Evolutionary conservation across 2,797 vertebrate species (phyloP), one percentile per base, ranked within the genome.

Genomic region (Coregonus sp.): DNA sequence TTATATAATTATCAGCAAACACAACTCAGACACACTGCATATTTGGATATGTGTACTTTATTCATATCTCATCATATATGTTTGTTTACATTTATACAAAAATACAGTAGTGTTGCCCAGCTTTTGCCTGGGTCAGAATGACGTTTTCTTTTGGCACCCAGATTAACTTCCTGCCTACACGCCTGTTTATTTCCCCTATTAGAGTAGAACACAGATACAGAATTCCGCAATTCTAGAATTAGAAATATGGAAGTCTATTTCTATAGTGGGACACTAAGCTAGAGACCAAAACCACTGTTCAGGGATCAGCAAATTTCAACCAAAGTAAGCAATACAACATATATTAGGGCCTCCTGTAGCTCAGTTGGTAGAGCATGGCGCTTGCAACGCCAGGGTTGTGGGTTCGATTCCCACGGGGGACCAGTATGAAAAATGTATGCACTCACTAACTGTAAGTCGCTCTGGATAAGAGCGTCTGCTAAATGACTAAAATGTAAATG

Each of bases 21-120:
- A 15, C 6, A 33, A 20, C 18, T 40, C 40, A 11, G 35, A 4
- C 31, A 73, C 33, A 6, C 56, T 73, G 33, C 33, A 65, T 18
- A 40, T 35, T 63, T 89, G 91, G 86, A 92, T 94, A 95, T 78
- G 79, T 92, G 92, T 89, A 90, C 90, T 95, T 95, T 95, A 94
- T 94, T 95, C 88, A 94, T 93, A 91, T 91, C 86, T 93, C 86
- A 91, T 94, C 40, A 93, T 92, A 93, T 92, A 85, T 82, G 91
- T 92, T 91, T 93, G 91, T 93, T 93, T 93, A 95, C 90, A 94
- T 94, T 94, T 92, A 92, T 94, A 95, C 92, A 94, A 95, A 94
- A 95, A 94, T 94, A 94, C 93, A 94, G 90, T 91, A 94, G 93
- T 93, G 92, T 92, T 91, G 89, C 90, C 92, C 93, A 91, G 91